These are phyloP conservation scores for Amphiduros pacificus DNA, from an alignment of 2,888 invertebrate species.

Conservation along the genomic window DNA sequence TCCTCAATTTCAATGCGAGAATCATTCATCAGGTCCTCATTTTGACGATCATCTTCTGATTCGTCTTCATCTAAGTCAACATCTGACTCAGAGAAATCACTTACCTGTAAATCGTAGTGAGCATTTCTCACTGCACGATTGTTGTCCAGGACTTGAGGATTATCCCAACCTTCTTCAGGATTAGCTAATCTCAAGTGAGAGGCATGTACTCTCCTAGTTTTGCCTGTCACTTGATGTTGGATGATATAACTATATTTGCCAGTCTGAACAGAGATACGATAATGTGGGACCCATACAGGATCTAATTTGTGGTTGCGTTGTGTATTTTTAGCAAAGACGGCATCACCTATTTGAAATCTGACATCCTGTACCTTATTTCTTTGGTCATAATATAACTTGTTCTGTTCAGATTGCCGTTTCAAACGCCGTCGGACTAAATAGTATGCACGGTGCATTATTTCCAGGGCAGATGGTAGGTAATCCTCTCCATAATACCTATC, in stretches of 20 bases:
- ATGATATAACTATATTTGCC: not conserved
- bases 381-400: not conserved
- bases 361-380: not conserved
- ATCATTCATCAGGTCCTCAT: not conserved
- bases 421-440: not conserved
- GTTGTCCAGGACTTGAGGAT: too few relatives aligned
- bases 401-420: not conserved
- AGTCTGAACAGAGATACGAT: not conserved
- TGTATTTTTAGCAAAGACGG: not conserved
- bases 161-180: not conserved
- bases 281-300: not conserved
- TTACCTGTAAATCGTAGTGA: too few relatives aligned
- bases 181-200: not conserved
- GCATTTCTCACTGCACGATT: too few relatives aligned
- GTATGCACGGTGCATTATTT: not conserved
- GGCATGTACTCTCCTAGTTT: not conserved
- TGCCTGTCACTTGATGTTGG: not conserved
- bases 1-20: not conserved
- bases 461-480: not conserved
- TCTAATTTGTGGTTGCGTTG: not conserved
- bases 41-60: not conserved
- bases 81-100: too few relatives aligned
- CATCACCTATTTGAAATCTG: not conserved
- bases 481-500: not conserved
- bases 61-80: not conserved